Base-by-base conservation (phyloP, 1,140 invertebrate species). In the Drosophila carrolli region DNA sequence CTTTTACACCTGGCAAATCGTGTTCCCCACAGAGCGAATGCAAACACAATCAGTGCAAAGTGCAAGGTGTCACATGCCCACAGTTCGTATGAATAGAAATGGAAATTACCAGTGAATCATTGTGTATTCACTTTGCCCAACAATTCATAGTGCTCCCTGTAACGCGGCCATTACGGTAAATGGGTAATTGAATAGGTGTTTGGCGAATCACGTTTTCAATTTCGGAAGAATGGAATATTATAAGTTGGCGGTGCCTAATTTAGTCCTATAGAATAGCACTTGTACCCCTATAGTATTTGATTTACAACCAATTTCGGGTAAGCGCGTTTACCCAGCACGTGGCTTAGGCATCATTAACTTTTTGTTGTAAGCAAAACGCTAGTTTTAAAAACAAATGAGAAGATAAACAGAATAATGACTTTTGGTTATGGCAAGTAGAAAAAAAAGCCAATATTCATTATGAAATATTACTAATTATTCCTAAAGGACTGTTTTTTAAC, bases 1-100 rank as follows among this genome's bases (percentile, higher is more conserved):
- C 10, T 27, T 4, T 44, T 44, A 27, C 56, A 63, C 56, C 41
- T 65, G 27, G 8, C 10, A 2, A 73, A 32, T 56, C 9, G n/a
- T 63, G 47, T 46, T 58, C 37, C 37, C 10, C 67, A 27, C 11
- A 32, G 13, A 13, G 40, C 41, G 16, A 75, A 53, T 83, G 71
- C 56, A 75, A 75, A 76, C 71, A 61, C 80, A 84, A 84, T 79
- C 78, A 76, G 60, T 51, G 61, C 60, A 86, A 89, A 76, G 79
- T 83, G 83, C 75, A 77, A 54, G 75, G 79, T 82, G 84, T 89
- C 83, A 86, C 83, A 82, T 81, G 78, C 38, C 58, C 57, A 47
- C 51, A 58, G 57, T 29, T 10, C 43, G 37, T 76, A 38, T 66
- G 51, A 65, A 47, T 62, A 38, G 46, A 54, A 73, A 71, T 72